Percentiles rank a stretch among this genome's conserved stretches.
phyloP scores from a whole-genome alignment of 2,888 invertebrate species.

The Drosophila monieri region DNA sequence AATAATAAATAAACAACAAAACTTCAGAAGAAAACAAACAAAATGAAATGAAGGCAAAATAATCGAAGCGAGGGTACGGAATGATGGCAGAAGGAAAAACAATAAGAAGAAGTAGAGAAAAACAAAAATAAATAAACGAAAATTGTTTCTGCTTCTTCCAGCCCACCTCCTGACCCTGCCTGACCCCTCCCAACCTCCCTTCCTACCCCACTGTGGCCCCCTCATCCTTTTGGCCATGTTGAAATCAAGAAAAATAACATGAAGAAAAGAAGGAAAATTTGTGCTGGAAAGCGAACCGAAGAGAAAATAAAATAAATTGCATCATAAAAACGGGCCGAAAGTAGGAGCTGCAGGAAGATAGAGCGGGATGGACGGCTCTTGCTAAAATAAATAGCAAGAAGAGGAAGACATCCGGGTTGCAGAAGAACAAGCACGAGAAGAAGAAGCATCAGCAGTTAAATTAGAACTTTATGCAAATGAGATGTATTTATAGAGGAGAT shows the following conservation, averaged over 20 bases:
- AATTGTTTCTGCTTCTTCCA: conserved; percentile 65
- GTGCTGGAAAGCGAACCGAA: conserved; percentile 62
- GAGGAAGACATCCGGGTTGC: conserved; percentile 8
- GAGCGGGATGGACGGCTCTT: conserved; percentile 6
- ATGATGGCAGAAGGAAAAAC: conserved; percentile 34
- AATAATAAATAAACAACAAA: conserved; percentile 52
- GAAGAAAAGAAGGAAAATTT: conserved; percentile 56
- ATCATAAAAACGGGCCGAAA: conserved; percentile 65
- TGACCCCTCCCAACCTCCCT: not conserved
- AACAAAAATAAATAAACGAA: conserved; percentile 77
- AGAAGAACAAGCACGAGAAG: conserved; percentile 15
- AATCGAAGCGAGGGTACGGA: conserved; percentile 45
- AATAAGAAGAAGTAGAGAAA: conserved; percentile 55
- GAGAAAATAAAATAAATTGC: conserved; percentile 77
- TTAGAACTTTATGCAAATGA: conserved; percentile 83
- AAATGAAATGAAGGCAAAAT: conserved; percentile 46
- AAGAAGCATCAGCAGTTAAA: conserved; percentile 66
- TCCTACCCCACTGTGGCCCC: not conserved
- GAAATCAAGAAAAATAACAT: conserved; percentile 68
- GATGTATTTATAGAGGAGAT: conserved; percentile 52
- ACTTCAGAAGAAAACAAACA: conserved; percentile 54
- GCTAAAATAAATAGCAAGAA: conserved; percentile 39
- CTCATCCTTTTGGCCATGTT: conserved; percentile 13
- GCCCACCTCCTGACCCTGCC: conserved; percentile 12
- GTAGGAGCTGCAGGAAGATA: conserved; percentile 21